Base-by-base conservation (phyloP, 1,140 invertebrate genomes). In the Brachystomella parvula region DNA sequence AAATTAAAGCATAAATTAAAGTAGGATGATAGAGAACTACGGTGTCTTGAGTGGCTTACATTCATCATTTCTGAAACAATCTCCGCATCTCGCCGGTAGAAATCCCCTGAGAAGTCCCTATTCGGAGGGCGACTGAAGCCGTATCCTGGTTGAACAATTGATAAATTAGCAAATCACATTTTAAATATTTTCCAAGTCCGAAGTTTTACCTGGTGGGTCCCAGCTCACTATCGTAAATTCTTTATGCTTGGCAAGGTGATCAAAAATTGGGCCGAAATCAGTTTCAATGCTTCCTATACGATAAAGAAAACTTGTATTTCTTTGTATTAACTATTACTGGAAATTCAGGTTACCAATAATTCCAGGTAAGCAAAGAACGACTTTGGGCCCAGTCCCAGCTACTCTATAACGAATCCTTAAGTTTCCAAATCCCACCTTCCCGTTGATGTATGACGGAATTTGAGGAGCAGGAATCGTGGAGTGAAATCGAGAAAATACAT, bases 101-200 rank as follows among this genome's bases (percentile, higher is more conserved):
- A 92, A 69, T 90, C 81, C n/a, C 80, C 69, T 0, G 82, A 77
- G 76, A 89, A 94, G 21, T 84, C 79, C 70, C 87, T 81, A 28
- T 86, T 78, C 1, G 90, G 89, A 2, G 91, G 90, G 66, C 86
- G 82, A 71, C 89, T 93, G 64, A 85, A 85, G 15, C 92, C 92
- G 80, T 92, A 94, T 1, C 92, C 69, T 53, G n/a, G n/a, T n/a
- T n/a, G n/a, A n/a, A n/a, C n/a, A 44, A 44, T 53, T 53, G 15
- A 53, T 15, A 53, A 53, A 53, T 24, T 17, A 24, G 12, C 24
- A 19, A 53, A 53, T n/a, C n/a, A n/a, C n/a, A n/a, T n/a, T n/a
- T n/a, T n/a, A n/a, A n/a, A n/a, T n/a, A n/a, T n/a, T n/a, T n/a
- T n/a, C n/a, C n/a, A n/a, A n/a, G n/a, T n/a, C n/a, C n/a, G n/a